Evolutionary conservation across 2,888 invertebrate species (phyloP).

Genomic region (Isoperla grammatica): DNA sequence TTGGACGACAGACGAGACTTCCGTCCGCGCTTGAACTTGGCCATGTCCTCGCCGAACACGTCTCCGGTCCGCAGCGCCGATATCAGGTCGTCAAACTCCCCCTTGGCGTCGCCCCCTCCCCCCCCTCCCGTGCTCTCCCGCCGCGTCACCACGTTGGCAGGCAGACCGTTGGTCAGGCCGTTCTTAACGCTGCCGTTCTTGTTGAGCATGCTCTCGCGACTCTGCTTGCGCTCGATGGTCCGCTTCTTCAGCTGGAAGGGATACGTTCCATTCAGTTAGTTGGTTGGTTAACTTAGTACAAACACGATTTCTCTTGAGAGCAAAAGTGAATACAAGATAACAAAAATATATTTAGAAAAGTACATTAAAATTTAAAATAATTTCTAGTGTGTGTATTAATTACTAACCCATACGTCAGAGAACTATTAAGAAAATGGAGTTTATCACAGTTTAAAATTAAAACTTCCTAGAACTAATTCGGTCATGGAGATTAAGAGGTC

Average conservation of each 20-base stretch:
- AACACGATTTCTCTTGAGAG: neutral
- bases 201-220: conserved; percentile 67
- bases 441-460: no score
- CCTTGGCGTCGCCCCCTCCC: conserved; percentile 57
- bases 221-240: conserved; percentile 80
- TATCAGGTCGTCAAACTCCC: conserved; percentile 94
- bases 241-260: conserved; percentile 65
- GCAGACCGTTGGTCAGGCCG: conserved; percentile 48
- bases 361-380: no score
- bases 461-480: no score
- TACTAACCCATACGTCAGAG: no score
- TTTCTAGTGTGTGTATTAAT: no score
- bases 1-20: conserved; percentile 53
- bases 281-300: neutral
- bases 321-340: neutral
- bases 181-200: conserved; percentile 63
- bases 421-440: no score
- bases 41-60: conserved; percentile 93
- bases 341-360: no score
- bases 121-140: conserved; percentile 26
- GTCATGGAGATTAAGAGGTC: no score
- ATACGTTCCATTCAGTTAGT: conserved; percentile 11
- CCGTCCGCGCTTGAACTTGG: conserved; percentile 78
- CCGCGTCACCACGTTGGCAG: conserved; percentile 39
- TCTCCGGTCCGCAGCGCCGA: conserved; percentile 91